These are phyloP conservation scores for Speoplatyrhinus poulsoni DNA, from an alignment of 2,113 vertebrate genomes.

Conservation along the genomic window DNA sequence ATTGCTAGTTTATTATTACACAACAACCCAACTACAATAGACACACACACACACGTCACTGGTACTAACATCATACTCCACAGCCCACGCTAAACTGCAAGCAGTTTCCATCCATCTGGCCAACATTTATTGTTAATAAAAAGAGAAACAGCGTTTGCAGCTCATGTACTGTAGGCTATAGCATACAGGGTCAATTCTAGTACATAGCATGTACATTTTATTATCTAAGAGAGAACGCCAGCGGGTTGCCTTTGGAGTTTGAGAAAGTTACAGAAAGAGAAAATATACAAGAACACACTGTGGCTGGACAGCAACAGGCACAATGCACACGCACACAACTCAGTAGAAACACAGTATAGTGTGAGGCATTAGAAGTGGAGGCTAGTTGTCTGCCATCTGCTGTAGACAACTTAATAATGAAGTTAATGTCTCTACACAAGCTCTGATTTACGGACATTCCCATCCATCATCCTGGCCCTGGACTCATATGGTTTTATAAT, in stretches of 20 bases:
- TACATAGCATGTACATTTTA: no score
- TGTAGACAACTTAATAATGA: constrained; percentile 33
- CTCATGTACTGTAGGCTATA: no score
- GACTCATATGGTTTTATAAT: constrained; percentile 18
- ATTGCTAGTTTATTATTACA: neutral
- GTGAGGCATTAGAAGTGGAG: neutral
- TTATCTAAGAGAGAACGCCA: no score
- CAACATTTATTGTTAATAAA: no score
- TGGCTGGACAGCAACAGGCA: neutral
- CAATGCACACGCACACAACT: neutral
- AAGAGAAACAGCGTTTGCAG: no score
- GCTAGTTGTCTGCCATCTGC: constrained; percentile 14
- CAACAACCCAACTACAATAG: neutral
- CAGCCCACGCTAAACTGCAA: no score
- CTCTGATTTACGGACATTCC: constrained; percentile 45
- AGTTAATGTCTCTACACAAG: constrained; percentile 13
- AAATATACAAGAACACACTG: neutral
- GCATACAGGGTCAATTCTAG: no score
- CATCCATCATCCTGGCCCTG: constrained; percentile 34
- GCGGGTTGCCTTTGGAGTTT: no score
- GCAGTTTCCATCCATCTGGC: no score
- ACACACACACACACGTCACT: neutral
- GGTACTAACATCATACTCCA: no score
- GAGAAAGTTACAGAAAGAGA: no score
- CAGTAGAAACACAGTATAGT: neutral